A percentile compares a stretch with the other conserved stretches of the same genome.
Evolutionary conservation across 2,797 vertebrate species (phyloP).

Genomic region (Poeciliopsis turneri): DNA sequence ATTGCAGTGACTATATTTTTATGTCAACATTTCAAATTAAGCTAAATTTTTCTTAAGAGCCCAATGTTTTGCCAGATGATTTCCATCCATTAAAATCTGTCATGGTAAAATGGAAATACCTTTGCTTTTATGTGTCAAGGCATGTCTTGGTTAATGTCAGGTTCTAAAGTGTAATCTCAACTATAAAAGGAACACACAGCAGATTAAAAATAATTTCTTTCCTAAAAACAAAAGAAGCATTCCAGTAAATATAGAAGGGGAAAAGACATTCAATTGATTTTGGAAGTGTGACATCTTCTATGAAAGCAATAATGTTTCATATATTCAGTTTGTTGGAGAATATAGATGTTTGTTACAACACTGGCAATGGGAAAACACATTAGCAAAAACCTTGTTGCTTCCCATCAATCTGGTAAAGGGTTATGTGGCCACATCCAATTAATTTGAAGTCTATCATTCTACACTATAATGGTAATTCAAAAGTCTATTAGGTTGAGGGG

Average conservation of each 20-base stretch:
- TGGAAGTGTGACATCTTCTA: background rate
- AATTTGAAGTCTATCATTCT: background rate
- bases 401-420: background rate
- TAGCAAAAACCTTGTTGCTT: background rate
- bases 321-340: background rate
- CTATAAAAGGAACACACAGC: background rate
- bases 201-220: background rate
- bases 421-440: background rate
- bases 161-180: background rate
- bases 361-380: background rate
- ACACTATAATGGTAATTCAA: background rate
- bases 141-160: background rate
- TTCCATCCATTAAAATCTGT: background rate
- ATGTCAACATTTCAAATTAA: background rate
- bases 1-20: constrained; percentile 12
- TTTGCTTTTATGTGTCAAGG: background rate
- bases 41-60: background rate
- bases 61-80: background rate
- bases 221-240: background rate
- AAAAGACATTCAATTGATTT: background rate
- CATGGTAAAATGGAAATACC: background rate
- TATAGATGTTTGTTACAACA: background rate
- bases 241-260: background rate
- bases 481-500: background rate
- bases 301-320: background rate